Conservation (phyloP, 2,113 vertebrate species). For the Tretioscincus oriximinensis region DNA sequence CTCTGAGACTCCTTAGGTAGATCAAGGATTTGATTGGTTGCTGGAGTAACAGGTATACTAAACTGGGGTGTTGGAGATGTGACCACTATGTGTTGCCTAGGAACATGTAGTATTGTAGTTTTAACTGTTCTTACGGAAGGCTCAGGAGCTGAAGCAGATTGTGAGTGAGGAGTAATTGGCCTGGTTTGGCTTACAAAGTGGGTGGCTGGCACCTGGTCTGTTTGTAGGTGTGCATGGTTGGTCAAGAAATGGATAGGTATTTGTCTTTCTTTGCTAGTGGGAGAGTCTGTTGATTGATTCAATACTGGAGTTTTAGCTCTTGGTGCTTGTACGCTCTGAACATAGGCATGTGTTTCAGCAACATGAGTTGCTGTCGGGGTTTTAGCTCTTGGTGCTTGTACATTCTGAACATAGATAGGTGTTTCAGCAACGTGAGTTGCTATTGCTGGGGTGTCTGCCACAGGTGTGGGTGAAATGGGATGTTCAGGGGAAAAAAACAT, state of each 20-base stretch:
- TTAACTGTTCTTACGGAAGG: constrained; percentile 1
- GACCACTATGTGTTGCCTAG: neutral
- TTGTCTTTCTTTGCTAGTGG: neutral
- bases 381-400: constrained; percentile 37
- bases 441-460: neutral
- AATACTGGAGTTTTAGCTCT: no score
- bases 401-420: constrained; percentile 41
- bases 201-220: neutral
- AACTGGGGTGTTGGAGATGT: constrained; percentile 7
- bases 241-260: neutral
- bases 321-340: no score
- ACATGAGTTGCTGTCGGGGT: neutral
- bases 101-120: constrained; percentile 9
- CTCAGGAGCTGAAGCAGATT: neutral
- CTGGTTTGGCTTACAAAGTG: neutral
- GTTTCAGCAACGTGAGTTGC: constrained; percentile 30
- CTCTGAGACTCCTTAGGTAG: neutral
- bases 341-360: no score
- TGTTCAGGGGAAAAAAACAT: neutral
- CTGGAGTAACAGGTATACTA: constrained; percentile 59
- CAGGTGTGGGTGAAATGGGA: neutral
- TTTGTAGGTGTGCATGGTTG: neutral
- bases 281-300: neutral
- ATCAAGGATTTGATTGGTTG: constrained; percentile 20
- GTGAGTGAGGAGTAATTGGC: neutral